Evolutionary conservation across 2,797 vertebrate species (phyloP), one percentile per base, ranked within the genome.

Genomic region (Trematomus bernacchii): DNA sequence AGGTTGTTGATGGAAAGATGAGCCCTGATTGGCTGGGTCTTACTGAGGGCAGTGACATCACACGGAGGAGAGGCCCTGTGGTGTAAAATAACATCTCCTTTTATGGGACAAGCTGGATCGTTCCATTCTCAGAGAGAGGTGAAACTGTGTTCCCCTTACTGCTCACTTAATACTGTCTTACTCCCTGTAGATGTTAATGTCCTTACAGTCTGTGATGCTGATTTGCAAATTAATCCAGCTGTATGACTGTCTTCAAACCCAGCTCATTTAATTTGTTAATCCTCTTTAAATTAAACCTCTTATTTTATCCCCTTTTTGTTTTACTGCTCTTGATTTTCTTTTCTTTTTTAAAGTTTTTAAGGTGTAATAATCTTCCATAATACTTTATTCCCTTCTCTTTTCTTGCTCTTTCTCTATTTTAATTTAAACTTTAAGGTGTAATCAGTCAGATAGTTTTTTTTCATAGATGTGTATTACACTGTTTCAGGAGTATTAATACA

Each of bases 71-170:
- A 88, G 90, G 92, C 87, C 90, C 84, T 85, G 77, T 89, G 89
- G 93, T 92, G 91, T 95, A 95, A 94, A 95, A 96, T 96, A 95
- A 95, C 95, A 95, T 96, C 78, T 93, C 95, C 95, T 95, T 96
- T 88, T 95, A 95, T 95, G 95, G 95, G 84, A 81, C 66, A 48
- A 81, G 82, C 63, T 57, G 86, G 95, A 92, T 60, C 15, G 80
- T 85, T 88, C 95, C 95, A 96, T 89, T 92, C 65, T 83, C 14
- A 2, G 50, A 55, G 61, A 83, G 87, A 87, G 93, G 93, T 86
- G 80, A 85, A 73, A 65, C 77, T 76, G 51, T 54, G 40, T 67
- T 82, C 52, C 40, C 53, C 60, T 77, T 3, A 4, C n/a, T 48
- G 21, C 57, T 85, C 67, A 30, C 61, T 69, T 46, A 48, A 0